Base-by-base conservation (phyloP, 2,113 vertebrate genomes). In the Macrotis lagotis region DNA sequence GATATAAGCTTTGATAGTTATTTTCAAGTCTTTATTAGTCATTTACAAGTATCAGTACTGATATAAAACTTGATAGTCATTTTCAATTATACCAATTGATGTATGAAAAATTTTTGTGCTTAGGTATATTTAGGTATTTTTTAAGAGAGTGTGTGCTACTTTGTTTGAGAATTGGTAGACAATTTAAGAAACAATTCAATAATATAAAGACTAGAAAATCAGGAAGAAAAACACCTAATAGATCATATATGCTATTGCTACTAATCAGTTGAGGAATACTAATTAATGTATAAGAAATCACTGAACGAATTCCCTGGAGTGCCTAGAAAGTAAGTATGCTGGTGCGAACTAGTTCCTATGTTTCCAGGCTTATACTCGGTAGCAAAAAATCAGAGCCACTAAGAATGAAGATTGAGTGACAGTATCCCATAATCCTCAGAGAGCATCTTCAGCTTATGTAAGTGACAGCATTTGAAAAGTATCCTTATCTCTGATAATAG, bases 151-250 rank as follows among this genome's bases (percentile, higher is more conserved):
- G 83, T 94, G 91, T 96, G 92, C 31, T 94, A 83, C 22, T 83
- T 83, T 83, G 94, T 97, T 96, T 96, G 96, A 96, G 52, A 97
- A 95, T 92, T 96, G 95, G 83, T 97, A 95, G 93, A 96, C 94
- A 91, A 94, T 97, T 92, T 94, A 92, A 96, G 91, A 97, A 91
- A 97, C 92, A 93, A 92, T 97, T 95, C 95, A 96, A 96, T 97
- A 93, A 55, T 0, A 91, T 94, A 95, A 93, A 91, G 93, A 93
- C 92, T 94, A 94, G 37, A 97, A 95, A 48, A 95, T 96, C 93
- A 97, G 55, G 92, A 95, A 96, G 93, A 52, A 92, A 91, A 90
- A 48, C 51, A 55, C 52, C 88, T 93, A 94, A 83, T 66, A 93
- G 95, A 91, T 25, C 89, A 91, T 59, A 50, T 53, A 47, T 48